Percentiles rank a stretch among this genome's conserved stretches.
phyloP scores from a whole-genome alignment of 1,140 invertebrate genomes.

The Bursaphelenchus mucronatus region DNA sequence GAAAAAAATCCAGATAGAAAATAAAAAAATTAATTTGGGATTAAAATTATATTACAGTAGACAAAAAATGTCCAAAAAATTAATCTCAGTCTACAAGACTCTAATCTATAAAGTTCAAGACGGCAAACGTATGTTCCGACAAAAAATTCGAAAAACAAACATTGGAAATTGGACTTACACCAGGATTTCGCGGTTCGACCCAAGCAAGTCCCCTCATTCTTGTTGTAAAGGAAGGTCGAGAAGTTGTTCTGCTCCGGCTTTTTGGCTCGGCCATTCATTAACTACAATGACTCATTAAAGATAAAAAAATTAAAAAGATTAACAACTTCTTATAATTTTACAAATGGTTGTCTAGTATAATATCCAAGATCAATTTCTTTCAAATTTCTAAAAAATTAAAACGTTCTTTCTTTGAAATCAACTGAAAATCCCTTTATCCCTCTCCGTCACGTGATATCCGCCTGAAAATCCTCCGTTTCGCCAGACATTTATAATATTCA shows the following conservation, averaged over 20 bases:
- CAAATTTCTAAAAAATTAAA: too few species aligned
- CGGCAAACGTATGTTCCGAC: neutral
- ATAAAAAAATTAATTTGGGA: constrained; percentile 1
- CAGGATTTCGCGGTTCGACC: constrained; percentile 59
- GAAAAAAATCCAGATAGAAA: constrained; percentile 9
- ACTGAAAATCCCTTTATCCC: too few species aligned
- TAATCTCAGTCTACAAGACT: constrained; percentile 10
- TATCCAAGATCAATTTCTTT: too few species aligned
- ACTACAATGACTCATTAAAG: constrained; percentile 32
- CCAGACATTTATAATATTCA: too few species aligned
- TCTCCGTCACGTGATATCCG: too few species aligned
- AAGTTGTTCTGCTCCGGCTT: constrained; percentile 37
- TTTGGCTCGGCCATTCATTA: constrained; percentile 48
- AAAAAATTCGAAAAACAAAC: constrained; percentile 13
- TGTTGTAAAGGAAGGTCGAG: constrained; percentile 44
- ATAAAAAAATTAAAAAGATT: neutral
- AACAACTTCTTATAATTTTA: neutral
- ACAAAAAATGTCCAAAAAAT: too few species aligned
- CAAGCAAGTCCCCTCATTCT: constrained; percentile 50
- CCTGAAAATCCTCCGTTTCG: too few species aligned
- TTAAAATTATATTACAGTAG: constrained; percentile 9
- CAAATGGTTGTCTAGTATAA: too few species aligned
- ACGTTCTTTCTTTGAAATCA: too few species aligned
- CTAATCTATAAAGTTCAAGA: neutral
- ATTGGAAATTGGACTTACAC: constrained; percentile 38